Evolutionary conservation across 2,797 vertebrate species (phyloP), one percentile per base, ranked within the genome.

Genomic region (Myotis pilosus): DNA sequence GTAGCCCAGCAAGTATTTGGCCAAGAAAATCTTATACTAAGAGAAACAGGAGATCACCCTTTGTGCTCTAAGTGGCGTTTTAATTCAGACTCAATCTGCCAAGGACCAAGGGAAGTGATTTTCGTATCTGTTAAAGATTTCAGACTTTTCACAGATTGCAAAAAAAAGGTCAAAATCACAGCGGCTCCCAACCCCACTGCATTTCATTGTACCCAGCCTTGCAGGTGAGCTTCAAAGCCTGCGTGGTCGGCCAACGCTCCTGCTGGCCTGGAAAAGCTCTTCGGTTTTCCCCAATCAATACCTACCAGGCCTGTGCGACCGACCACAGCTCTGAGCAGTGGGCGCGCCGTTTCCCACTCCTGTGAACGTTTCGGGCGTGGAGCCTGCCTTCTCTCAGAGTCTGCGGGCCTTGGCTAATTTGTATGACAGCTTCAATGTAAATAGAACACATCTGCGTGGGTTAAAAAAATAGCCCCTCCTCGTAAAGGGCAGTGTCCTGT

Each of bases 361-460:
- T 74, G 75, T 17, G 90, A 94, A 38, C 12, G 8, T 22, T 75
- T 81, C 1, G 85, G 80, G 82, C 75, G 68, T 16, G 75, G 62
- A 86, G 94, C 84, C 96, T 92, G 91, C 93, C 94, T 96, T 96
- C 88, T 93, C 91, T 96, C 96, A 97, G 94, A 91, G 36, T 69
- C 94, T 71, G 62, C 41, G 79, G 87, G 94, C 81, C 66, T 96
- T 90, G 88, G 91, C 94, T 94, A 96, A 96, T 91, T 96, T 96
- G 93, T 95, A 76, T 97, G 96, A 97, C 97, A 96, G 96, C 95
- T 94, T 96, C 95, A 94, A 92, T 96, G 95, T 97, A 96, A 96
- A 97, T 96, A 97, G 93, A 96, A 96, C 94, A 97, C 96, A 96
- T 96, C 94, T 97, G 97, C 86, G 91, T 94, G 88, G 95, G 95